Conservation (phyloP, 2,888 invertebrate genomes). For the Conus canariensis region DNA sequence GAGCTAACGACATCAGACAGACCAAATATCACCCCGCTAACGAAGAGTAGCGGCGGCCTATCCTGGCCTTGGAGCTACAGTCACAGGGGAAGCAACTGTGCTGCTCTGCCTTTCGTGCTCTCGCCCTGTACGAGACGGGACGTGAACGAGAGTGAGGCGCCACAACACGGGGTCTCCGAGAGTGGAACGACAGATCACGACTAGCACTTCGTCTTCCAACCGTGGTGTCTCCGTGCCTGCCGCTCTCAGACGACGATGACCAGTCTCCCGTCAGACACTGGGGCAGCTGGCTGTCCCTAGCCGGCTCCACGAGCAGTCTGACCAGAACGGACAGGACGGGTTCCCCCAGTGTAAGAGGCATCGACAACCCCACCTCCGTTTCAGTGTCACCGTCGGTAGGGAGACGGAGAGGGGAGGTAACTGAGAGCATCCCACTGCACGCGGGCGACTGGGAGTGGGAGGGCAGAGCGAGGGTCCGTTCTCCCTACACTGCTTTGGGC, state of each 20-base stretch:
- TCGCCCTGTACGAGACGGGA: slow-evolving; percentile 2
- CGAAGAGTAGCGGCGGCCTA: not conserved
- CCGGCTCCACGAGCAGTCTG: not conserved
- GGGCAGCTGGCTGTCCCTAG: not conserved
- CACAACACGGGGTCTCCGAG: no score
- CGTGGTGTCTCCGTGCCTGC: slow-evolving; percentile 82
- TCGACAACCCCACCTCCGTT: not conserved
- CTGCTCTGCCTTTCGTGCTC: slow-evolving; percentile 1
- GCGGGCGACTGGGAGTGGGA: not conserved
- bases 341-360: not conserved
- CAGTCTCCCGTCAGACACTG: not conserved
- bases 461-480: not conserved
- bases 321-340: no score
- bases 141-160: not conserved
- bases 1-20: no score
- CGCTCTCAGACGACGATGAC: slow-evolving; percentile 26
- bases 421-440: no score
- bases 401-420: no score
- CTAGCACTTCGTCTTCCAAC: slow-evolving; percentile 81
- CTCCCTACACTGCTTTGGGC: slow-evolving; percentile 37
- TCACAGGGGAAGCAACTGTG: not conserved
- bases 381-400: not conserved
- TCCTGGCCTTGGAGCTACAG: not conserved
- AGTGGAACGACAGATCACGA: not conserved
- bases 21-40: not conserved